Evolutionary conservation across 2,797 vertebrate species (phyloP), one percentile per base, ranked within the genome.

Genomic region (Chelon labrosus): DNA sequence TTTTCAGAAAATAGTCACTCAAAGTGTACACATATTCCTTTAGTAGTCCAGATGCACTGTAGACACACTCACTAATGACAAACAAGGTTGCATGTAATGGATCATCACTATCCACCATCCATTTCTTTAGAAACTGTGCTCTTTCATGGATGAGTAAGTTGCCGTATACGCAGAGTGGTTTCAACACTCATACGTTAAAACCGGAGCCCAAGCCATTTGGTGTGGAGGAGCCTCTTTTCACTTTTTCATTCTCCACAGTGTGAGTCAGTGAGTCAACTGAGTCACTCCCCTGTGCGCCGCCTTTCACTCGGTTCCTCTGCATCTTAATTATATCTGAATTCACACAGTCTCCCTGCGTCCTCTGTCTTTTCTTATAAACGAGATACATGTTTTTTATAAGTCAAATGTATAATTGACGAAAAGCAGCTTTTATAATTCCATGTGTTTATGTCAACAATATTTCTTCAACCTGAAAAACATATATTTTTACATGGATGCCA

Each of bases 251-350:
- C 78, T 83, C 75, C 73, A 38, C 65, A 53, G 3, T n/a, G 49
- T 90, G 87, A 91, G 83, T 90, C 87, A 86, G 59, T 42, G 67
- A 85, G 60, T 80, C 61, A 82, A 72, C 70, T 81, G 77, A 84
- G 80, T 90, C 90, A 87, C 70, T 70, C 67, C 60, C 54, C 64
- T 68, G 68, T 76, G 82, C 74, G 59, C 58, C 64, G 66, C 75
- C 79, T 82, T 65, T 80, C 80, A 77, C 65, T 73, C 71, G 46
- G 46, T 61, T 87, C 75, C 68, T 41, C 77, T 74, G 59, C 64
- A 65, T 85, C 85, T 75, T 85, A 77, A 85, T 91, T 79, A 79
- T 85, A 69, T 66, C 68, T 65, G 72, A 52, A 82, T 73, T 79
- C 53, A 73, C 25, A 27, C 65, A 58, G 54, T 70, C 16, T 20